A percentile compares a stretch with the other conserved stretches of the same genome.
These are phyloP conservation scores for Pangasius sanitwongsei DNA, from an alignment of 2,797 vertebrate species.

Conservation along the genomic window DNA sequence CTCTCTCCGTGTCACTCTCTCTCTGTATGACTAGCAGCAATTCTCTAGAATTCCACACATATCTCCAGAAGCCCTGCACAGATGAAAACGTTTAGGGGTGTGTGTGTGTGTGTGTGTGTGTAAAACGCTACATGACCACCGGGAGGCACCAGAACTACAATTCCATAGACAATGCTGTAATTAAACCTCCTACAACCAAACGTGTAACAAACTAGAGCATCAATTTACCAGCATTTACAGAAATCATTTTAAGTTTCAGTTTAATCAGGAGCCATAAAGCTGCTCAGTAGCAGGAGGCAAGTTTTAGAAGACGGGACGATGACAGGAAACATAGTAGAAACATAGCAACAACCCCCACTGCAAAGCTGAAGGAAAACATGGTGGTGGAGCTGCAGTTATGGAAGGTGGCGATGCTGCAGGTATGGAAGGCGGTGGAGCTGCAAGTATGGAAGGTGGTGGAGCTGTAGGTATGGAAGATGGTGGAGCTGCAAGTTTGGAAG, in stretches of 20 bases:
- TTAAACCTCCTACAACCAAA: background rate
- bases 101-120: background rate
- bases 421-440: no score
- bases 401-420: no score
- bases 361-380: no score
- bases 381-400: no score
- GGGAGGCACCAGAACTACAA: background rate
- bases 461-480: background rate
- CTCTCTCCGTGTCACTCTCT: background rate
- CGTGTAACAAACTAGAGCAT: background rate
- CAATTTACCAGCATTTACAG: background rate
- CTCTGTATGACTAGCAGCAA: conserved; percentile 6
- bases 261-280: background rate
- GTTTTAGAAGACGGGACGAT: no score
- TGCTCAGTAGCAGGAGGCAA: no score
- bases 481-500: background rate
- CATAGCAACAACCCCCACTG: no score
- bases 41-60: conserved; percentile 63
- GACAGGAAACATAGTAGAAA: no score
- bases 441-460: no score
- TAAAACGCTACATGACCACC: background rate
- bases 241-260: background rate
- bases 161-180: background rate
- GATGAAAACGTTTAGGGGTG: background rate
- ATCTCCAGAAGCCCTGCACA: conserved; percentile 49